Percentiles rank a stretch among this genome's conserved stretches.
These are phyloP conservation scores for Drosophila miranda DNA, from an alignment of 1,140 invertebrate genomes.

Conservation along the genomic window DNA sequence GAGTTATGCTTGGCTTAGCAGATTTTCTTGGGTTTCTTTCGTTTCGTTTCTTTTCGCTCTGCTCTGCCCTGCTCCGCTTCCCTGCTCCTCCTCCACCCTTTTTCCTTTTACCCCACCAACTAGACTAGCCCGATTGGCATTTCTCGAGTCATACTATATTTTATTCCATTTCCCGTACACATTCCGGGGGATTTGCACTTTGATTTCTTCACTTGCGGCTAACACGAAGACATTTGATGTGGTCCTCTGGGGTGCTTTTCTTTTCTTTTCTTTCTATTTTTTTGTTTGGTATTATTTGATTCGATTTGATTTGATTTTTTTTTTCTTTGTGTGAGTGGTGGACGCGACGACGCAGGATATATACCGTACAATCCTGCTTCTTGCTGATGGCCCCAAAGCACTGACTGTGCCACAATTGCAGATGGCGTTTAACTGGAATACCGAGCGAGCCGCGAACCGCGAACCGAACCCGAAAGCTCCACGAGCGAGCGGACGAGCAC, in stretches of 20 bases:
- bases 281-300: background rate
- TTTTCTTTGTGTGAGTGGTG: constrained; percentile 61
- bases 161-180: background rate
- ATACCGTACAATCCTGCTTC: constrained; percentile 82
- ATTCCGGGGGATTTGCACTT: constrained; percentile 22
- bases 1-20: constrained; percentile 58
- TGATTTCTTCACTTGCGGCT: constrained; percentile 8
- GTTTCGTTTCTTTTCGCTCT: constrained; percentile 11
- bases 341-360: constrained; percentile 82
- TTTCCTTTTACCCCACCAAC: no score
- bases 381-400: constrained; percentile 83
- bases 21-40: constrained; percentile 47
- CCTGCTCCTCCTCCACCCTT: no score
- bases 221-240: background rate
- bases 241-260: constrained; percentile 6
- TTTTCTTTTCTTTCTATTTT: constrained; percentile 2
- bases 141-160: no score
- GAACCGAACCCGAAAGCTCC: constrained; percentile 13
- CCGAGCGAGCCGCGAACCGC: constrained; percentile 57
- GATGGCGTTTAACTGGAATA: constrained; percentile 82
- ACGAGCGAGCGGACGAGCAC: constrained; percentile 23
- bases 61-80: no score
- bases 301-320: constrained; percentile 23
- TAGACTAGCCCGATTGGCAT: no score
- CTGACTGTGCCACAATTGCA: constrained; percentile 82